These are phyloP conservation scores for Mythimna pallens DNA, from an alignment of 2,888 invertebrate genomes.

Conservation along the genomic window DNA sequence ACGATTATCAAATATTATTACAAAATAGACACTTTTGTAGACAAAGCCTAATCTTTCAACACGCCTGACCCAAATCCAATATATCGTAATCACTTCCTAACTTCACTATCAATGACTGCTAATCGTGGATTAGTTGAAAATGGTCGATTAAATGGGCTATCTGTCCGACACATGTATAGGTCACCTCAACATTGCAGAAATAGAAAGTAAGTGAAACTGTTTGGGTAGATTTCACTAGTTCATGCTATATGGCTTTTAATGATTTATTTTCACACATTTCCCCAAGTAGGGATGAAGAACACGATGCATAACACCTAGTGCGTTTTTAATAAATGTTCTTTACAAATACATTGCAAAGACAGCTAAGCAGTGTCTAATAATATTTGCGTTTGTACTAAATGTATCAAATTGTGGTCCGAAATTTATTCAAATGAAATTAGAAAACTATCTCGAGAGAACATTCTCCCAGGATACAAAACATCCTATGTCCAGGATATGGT, in stretches of 20 bases:
- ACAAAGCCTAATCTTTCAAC: conserved; percentile 48
- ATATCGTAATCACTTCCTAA: conserved; percentile 57
- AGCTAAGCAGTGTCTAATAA: background rate
- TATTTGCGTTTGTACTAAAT: background rate
- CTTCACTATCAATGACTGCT: conserved; percentile 49
- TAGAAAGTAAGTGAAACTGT: conserved; percentile 55
- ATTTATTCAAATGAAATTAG: background rate
- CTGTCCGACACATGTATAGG: conserved; percentile 33
- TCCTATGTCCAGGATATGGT: too few species aligned
- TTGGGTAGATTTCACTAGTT: conserved; percentile 33
- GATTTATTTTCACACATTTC: conserved; percentile 49
- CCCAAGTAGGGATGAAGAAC: conserved; percentile 32
- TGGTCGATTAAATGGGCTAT: conserved; percentile 23
- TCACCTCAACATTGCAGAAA: conserved; percentile 39
- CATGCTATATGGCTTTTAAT: conserved; percentile 20
- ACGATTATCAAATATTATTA: conserved; percentile 27
- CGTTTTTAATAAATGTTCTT: background rate
- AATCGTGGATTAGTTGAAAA: conserved; percentile 64
- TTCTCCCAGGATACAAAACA: too few species aligned
- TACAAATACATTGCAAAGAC: background rate
- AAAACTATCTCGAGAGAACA: too few species aligned
- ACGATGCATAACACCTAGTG: conserved; percentile 10
- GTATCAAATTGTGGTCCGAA: background rate
- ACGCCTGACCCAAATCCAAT: conserved; percentile 55
- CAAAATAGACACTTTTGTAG: conserved; percentile 43